phyloP scores from a whole-genome alignment of 2,888 invertebrate genomes.

The Trachelus stipa region DNA sequence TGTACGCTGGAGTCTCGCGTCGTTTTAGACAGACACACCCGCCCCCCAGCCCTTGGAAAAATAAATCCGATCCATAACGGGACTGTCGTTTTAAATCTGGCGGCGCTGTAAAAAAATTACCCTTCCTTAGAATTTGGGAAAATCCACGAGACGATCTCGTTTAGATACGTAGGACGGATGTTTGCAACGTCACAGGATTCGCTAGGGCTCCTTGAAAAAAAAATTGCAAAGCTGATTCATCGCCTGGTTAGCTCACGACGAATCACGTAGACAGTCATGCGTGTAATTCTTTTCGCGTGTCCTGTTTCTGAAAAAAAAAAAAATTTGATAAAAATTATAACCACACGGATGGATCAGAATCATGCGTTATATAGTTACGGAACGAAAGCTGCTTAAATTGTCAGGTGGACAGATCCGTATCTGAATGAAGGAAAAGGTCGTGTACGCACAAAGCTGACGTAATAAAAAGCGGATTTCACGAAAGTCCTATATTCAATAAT shows the following conservation, averaged over 20 bases:
- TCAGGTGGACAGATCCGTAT: neutral
- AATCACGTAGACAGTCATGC: neutral
- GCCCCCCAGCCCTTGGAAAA: neutral
- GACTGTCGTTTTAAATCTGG: neutral
- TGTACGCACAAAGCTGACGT: neutral
- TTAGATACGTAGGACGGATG: neutral
- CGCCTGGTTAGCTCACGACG: neutral
- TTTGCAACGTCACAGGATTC: neutral
- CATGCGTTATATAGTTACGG: neutral
- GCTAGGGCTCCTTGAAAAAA: neutral
- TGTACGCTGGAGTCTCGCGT: neutral
- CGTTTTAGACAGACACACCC: neutral
- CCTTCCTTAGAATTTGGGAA: neutral
- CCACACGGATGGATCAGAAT: neutral
- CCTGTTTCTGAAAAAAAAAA: neutral
- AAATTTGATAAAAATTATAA: neutral
- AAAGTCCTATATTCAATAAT: neutral
- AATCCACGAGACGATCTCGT: neutral
- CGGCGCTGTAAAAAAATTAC: neutral
- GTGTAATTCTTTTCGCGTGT: neutral
- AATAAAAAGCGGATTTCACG: neutral
- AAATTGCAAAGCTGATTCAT: neutral
- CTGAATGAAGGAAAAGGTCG: slow-evolving; percentile 8
- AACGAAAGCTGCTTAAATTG: slow-evolving; percentile 8
- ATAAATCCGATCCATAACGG: neutral